Base-by-base conservation (phyloP, 92 coral and sea anemone genomes). In the Actinostola sp. region DNA sequence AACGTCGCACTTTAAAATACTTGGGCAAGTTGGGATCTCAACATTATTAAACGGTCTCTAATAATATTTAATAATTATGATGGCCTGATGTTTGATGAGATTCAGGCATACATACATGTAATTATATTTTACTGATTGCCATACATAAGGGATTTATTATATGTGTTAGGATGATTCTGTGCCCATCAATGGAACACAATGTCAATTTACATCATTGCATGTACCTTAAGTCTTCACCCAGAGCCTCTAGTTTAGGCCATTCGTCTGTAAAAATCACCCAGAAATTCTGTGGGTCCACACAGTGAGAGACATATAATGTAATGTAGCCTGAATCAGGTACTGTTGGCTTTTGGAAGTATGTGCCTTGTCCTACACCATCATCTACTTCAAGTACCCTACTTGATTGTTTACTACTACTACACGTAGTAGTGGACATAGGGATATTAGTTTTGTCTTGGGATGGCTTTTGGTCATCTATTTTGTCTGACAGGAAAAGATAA, bases 211-310 rank as follows among this genome's bases (percentile, higher is more conserved):
- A 63, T 6, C 35, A 7, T 43, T 19, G 4, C n/a, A 10, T 24
- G 35, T 61, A 90, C 99, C 91, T 83, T 54, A 95, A 71, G 60
- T 92, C 90, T 62, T 85, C 82, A 21, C 89, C 79, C 29, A 95
- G 86, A 29, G 85, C 92, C 58, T 80, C 76, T 46, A 95, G 69
- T 48, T 77, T 72, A 8, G 90, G 86, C 80, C 84, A 81, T 32
- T 92, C 81, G 65, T 88, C 87, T 27, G 89, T 73, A 27, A 86
- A 44, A 74, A 92, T 85, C 30, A 95, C 82, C 99, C 99, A 95
- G 77, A 95, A 95, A 65, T 75, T 82, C 0, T 78, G 84, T 13
- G 99, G 99, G 50, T 87, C 83, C 33, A 86, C 59, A 11, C 88
- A 79, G 71, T 95, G 89, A 0, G 99, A 86, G 20, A 95, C 92